A percentile compares a stretch with the other conserved stretches of the same genome.
Conservation (phyloP, 2,888 invertebrate species). For the Ophioninae sp. region DNA sequence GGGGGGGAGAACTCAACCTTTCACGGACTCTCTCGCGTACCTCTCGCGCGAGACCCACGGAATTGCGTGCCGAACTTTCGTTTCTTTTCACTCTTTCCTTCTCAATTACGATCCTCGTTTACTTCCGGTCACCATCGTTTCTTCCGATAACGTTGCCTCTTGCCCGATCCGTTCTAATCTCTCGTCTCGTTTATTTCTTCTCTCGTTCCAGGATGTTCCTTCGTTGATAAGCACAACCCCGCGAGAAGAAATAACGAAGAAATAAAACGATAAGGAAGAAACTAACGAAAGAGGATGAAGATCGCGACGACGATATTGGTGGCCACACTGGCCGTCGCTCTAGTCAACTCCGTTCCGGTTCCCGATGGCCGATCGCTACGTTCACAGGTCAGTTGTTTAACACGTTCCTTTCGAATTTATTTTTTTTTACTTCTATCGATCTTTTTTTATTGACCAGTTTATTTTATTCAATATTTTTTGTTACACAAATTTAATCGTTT, state of each 20-base stretch:
- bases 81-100: constrained; percentile 28
- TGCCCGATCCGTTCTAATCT: neutral
- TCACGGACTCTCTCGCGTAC: constrained; percentile 50
- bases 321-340: constrained; percentile 72
- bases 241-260: constrained; percentile 2
- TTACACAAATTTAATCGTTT: too few species aligned
- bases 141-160: neutral
- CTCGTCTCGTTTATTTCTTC: neutral
- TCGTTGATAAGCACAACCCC: constrained; percentile 30
- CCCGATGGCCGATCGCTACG: constrained; percentile 72
- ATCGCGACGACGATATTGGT: constrained; percentile 70
- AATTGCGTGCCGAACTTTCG: constrained; percentile 24
- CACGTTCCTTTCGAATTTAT: too few species aligned
- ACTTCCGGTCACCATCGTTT: constrained; percentile 31
- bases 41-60: constrained; percentile 32
- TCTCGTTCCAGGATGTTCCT: constrained; percentile 43
- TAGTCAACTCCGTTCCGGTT: constrained; percentile 75
- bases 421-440: too few species aligned
- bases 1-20: constrained; percentile 18
- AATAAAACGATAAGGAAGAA: constrained; percentile 1
- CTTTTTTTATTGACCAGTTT: too few species aligned
- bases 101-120: constrained; percentile 24
- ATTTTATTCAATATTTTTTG: too few species aligned
- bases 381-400: constrained; percentile 74
- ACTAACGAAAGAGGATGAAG: constrained; percentile 69